Evolutionary conservation across 2,113 vertebrate genomes (phyloP).

Genomic region (Hemiprocne comata): DNA sequence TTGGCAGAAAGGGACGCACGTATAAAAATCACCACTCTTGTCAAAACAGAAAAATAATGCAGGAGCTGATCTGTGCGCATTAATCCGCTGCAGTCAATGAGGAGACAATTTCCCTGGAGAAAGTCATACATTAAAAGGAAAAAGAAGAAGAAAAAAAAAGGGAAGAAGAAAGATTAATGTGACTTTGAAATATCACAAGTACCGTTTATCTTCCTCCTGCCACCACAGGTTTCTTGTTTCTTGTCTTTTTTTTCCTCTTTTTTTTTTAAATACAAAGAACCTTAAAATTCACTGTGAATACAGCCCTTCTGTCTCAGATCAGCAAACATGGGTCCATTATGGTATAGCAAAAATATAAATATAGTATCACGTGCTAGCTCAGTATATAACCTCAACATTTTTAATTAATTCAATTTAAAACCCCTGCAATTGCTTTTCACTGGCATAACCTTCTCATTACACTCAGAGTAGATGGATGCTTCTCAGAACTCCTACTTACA

Average conservation of each 20-base stretch:
- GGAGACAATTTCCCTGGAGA: constrained; percentile 68
- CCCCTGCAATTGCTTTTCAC: not conserved
- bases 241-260: not conserved
- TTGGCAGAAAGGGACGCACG: constrained; percentile 33
- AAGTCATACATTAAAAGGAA: constrained; percentile 67
- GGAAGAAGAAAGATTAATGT: constrained; percentile 53
- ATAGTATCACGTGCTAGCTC: not conserved
- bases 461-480: not conserved
- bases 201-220: constrained; percentile 68
- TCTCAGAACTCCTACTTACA: not conserved
- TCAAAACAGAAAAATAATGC: constrained; percentile 73
- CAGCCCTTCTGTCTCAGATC: not conserved
- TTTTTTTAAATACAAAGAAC: constrained; percentile 22
- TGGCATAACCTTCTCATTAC: not conserved
- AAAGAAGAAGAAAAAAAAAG: not conserved
- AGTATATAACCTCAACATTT: not conserved
- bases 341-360: constrained; percentile 9
- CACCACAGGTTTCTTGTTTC: constrained; percentile 41
- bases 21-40: constrained; percentile 61
- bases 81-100: constrained; percentile 66
- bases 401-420: not conserved
- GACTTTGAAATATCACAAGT: constrained; percentile 70
- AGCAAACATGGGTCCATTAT: not conserved
- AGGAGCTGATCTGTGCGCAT: constrained; percentile 63
- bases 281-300: constrained; percentile 33